Percentiles rank a stretch among this genome's conserved stretches.
Evolutionary conservation across 2,888 invertebrate genomes (phyloP).

Genomic region (Ferdinandea cuprea): DNA sequence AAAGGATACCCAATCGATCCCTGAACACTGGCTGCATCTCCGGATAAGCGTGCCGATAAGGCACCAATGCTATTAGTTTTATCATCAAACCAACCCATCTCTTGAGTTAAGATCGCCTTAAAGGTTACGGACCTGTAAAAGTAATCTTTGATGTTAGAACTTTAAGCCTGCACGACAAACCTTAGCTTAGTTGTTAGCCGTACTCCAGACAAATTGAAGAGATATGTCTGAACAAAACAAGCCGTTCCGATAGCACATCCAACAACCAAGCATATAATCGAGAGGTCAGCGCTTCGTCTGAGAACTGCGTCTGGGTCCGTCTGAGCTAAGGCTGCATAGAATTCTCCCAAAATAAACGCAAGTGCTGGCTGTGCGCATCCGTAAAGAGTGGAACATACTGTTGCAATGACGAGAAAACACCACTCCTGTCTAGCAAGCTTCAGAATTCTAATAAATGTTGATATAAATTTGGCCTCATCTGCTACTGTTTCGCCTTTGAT

Average conservation of each 20-base stretch:
- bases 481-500: not conserved
- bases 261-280: conserved; percentile 86
- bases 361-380: conserved; percentile 90
- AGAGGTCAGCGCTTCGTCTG: conserved; percentile 85
- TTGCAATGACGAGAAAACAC: conserved; percentile 86
- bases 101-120: conserved; percentile 87
- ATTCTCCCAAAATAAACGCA: conserved; percentile 89
- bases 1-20: conserved; percentile 89
- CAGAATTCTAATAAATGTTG: conserved; percentile 85
- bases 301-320: conserved; percentile 84
- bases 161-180: conserved; percentile 63
- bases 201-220: conserved; percentile 90
- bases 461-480: conserved; percentile 71
- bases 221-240: conserved; percentile 88
- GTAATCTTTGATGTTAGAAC: not conserved
- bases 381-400: conserved; percentile 86
- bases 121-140: conserved; percentile 83
- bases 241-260: conserved; percentile 86
- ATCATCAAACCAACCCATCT: conserved; percentile 90
- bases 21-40: conserved; percentile 89
- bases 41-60: conserved; percentile 87
- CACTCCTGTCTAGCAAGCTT: conserved; percentile 86
- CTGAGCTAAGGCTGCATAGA: conserved; percentile 84
- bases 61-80: conserved; percentile 88
- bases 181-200: conserved; percentile 86